These are phyloP conservation scores for Chlorops oryzae DNA, from an alignment of 1,140 invertebrate species.

Conservation along the genomic window DNA sequence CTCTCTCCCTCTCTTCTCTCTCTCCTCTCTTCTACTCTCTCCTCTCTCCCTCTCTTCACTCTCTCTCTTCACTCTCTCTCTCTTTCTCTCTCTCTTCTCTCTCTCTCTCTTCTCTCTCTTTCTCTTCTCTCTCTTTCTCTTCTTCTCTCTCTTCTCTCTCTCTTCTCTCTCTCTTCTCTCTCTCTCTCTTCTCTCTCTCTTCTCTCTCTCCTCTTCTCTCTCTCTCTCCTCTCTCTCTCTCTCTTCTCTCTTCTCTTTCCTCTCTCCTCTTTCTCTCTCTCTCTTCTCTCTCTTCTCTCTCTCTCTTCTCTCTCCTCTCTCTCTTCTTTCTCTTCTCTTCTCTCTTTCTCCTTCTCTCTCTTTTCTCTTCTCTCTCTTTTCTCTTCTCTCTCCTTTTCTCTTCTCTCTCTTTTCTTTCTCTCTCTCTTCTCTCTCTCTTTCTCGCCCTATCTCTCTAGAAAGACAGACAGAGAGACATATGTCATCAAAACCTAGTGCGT, in stretches of 20 bases:
- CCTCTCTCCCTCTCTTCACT: not conserved
- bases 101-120: not conserved
- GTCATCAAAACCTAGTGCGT: not conserved
- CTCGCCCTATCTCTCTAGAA: too few relatives aligned
- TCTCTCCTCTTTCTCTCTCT: not conserved
- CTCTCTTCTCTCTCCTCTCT: not conserved
- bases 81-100: not conserved
- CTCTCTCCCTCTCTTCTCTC: not conserved
- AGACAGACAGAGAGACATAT: not conserved
- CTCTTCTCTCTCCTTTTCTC: not conserved
- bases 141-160: not conserved
- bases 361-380: not conserved
- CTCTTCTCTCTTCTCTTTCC: not conserved
- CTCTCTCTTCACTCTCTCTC: not conserved
- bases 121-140: too few relatives aligned
- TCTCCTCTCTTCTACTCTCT: not conserved
- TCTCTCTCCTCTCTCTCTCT: not conserved
- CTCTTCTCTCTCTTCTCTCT: not conserved
- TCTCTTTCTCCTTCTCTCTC: not conserved
- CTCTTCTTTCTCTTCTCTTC: not conserved
- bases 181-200: not conserved
- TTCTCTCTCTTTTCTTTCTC: not conserved
- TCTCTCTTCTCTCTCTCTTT: not conserved
- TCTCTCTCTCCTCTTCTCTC: not conserved
- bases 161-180: not conserved